These are phyloP conservation scores for Biston betularia DNA, from an alignment of 2,888 invertebrate species.

Conservation along the genomic window DNA sequence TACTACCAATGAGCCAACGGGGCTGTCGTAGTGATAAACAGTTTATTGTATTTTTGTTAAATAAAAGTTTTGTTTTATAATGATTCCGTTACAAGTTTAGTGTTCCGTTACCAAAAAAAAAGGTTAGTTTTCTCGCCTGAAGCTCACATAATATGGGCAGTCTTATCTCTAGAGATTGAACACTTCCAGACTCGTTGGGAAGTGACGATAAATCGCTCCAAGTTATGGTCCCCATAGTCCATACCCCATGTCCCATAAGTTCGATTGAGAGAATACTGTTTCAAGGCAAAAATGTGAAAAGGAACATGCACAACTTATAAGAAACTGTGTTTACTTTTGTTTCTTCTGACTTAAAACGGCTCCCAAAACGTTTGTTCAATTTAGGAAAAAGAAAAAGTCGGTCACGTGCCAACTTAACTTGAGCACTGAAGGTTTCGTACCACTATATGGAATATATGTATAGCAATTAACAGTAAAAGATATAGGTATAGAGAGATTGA, in stretches of 20 bases:
- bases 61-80: too few species aligned
- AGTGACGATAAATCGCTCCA: slow-evolving; percentile 12
- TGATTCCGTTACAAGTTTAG: not conserved
- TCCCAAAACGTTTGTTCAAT: not conserved
- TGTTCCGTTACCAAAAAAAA: not conserved
- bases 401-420: too few species aligned
- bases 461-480: too few species aligned
- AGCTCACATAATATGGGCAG: slow-evolving; percentile 4
- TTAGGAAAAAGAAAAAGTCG: too few species aligned
- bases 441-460: too few species aligned
- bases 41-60: too few species aligned
- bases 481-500: too few species aligned
- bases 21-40: too few species aligned
- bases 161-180: slow-evolving; percentile 15
- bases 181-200: slow-evolving; percentile 11
- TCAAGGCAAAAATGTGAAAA: slow-evolving; percentile 6
- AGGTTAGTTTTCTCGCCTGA: too few species aligned
- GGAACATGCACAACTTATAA: not conserved
- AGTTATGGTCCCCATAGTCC: slow-evolving; percentile 23
- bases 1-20: too few species aligned
- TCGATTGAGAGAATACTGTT: slow-evolving; percentile 14
- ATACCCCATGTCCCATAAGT: slow-evolving; percentile 15
- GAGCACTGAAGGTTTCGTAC: too few species aligned
- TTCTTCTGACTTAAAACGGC: not conserved
- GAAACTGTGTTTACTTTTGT: slow-evolving; percentile 4